phyloP scores from a whole-genome alignment of 2,888 invertebrate species.

The Drosophila nr. fundita region DNA sequence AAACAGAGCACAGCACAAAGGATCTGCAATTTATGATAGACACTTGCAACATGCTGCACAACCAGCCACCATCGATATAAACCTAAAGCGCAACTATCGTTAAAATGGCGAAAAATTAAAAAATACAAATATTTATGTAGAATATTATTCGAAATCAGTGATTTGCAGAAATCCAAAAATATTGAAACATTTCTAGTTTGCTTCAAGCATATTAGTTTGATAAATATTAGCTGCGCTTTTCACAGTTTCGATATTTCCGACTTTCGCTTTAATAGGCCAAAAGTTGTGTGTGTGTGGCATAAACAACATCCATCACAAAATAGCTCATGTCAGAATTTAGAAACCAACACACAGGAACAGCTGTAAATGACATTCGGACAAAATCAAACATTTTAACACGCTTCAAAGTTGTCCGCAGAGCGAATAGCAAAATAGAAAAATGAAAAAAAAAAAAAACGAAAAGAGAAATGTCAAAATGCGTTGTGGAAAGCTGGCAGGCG shows the following conservation, averaged over 20 bases:
- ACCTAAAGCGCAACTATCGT: not conserved
- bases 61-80: not conserved
- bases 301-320: conserved; percentile 55
- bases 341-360: conserved; percentile 58
- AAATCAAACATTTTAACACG: conserved; percentile 81
- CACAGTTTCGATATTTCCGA: not conserved
- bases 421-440: conserved; percentile 36
- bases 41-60: conserved; percentile 32
- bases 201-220: not conserved
- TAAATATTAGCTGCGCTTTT: conserved; percentile 2
- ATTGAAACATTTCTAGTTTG: not conserved
- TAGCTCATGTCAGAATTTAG: conserved; percentile 43
- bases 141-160: not conserved
- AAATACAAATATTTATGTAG: not conserved
- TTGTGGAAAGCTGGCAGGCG: conserved; percentile 68
- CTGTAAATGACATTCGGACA: conserved; percentile 78
- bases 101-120: not conserved
- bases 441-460: conserved; percentile 1
- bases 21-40: conserved; percentile 71
- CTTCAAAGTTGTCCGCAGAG: conserved; percentile 68
- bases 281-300: conserved; percentile 8
- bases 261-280: conserved; percentile 5
- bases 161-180: not conserved
- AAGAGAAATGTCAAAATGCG: conserved; percentile 71
- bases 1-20: conserved; percentile 63